Conservation (phyloP, 1,140 invertebrate species). For the Micrasema minimum region DNA sequence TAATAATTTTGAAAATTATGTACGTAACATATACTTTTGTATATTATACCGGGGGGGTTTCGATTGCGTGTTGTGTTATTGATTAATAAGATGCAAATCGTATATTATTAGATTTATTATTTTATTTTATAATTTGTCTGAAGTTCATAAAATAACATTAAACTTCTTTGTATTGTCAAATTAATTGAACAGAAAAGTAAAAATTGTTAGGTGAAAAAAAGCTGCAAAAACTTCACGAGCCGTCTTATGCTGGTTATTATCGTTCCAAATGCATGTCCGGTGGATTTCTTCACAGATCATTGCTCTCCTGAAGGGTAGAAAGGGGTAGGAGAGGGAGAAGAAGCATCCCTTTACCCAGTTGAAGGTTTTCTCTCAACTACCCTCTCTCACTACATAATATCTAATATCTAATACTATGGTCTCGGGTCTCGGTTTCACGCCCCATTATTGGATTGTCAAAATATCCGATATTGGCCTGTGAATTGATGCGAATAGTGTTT, state of each 20-base stretch:
- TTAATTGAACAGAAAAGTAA: too few relatives aligned
- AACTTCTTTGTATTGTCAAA: too few relatives aligned
- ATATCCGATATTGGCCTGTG: conserved; percentile 52
- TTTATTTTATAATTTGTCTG: too few relatives aligned
- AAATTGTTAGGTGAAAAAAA: too few relatives aligned
- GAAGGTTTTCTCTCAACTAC: conserved; percentile 31
- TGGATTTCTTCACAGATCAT: conserved; percentile 48
- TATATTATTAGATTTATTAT: too few relatives aligned
- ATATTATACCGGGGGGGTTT: too few relatives aligned
- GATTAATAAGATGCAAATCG: too few relatives aligned
- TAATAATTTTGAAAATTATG: too few relatives aligned
- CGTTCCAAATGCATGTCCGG: conserved; percentile 46
- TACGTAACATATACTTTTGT: too few relatives aligned
- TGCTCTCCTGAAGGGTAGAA: conserved; percentile 16
- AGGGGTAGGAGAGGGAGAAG: background rate
- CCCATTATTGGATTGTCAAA: conserved; percentile 51
- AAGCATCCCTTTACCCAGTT: conserved; percentile 37
- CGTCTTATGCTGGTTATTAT: conserved; percentile 8
- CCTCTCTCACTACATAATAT: conserved; percentile 27
- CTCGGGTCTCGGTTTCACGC: conserved; percentile 46
- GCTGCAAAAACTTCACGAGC: conserved; percentile 12
- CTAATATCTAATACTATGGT: too few relatives aligned
- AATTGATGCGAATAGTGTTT: conserved; percentile 50
- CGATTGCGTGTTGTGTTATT: too few relatives aligned
- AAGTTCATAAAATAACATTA: too few relatives aligned